phyloP scores from a whole-genome alignment of 2,113 vertebrate species.

The Oryzias javanicus region DNA sequence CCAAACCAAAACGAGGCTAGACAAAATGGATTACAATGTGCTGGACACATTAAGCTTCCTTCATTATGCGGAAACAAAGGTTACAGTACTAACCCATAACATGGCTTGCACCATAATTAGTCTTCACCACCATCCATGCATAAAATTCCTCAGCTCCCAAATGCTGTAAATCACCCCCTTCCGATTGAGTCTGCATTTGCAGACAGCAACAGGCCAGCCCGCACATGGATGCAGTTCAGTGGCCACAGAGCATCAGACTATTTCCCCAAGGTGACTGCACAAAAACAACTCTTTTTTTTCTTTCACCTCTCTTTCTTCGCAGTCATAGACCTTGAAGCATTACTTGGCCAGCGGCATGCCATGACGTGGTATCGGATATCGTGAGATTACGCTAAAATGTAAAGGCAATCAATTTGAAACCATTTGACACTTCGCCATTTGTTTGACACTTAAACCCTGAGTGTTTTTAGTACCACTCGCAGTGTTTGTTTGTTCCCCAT shows the following conservation, averaged over 20 bases:
- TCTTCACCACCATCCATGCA: slow-evolving; percentile 67
- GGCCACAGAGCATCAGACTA: slow-evolving; percentile 36
- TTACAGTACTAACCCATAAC: slow-evolving; percentile 53
- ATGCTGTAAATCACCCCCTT: slow-evolving; percentile 48
- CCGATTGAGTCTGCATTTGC: slow-evolving; percentile 30
- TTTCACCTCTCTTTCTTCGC: neutral
- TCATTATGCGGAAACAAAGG: slow-evolving; percentile 65
- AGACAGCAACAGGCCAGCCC: slow-evolving; percentile 43
- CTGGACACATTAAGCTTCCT: slow-evolving; percentile 46
- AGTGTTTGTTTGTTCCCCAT: slow-evolving; percentile 1
- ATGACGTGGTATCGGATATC: slow-evolving; percentile 34
- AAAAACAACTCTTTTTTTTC: slow-evolving; percentile 46
- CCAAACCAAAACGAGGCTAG: slow-evolving; percentile 19
- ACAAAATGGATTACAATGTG: slow-evolving; percentile 43
- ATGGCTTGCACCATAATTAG: slow-evolving; percentile 65
- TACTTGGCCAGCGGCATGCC: slow-evolving; percentile 16
- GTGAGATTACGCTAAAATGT: slow-evolving; percentile 36
- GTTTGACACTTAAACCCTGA: slow-evolving; percentile 32
- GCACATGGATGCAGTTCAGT: slow-evolving; percentile 42
- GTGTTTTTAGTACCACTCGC: slow-evolving; percentile 2
- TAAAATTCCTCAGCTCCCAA: slow-evolving; percentile 71
- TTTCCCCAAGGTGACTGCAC: slow-evolving; percentile 36
- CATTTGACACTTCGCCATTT: slow-evolving; percentile 42
- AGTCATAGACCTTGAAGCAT: slow-evolving; percentile 13
- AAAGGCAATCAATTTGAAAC: slow-evolving; percentile 39